These are phyloP conservation scores for Brassicogethes aeneus DNA, from an alignment of 2,888 invertebrate genomes.

Conservation along the genomic window DNA sequence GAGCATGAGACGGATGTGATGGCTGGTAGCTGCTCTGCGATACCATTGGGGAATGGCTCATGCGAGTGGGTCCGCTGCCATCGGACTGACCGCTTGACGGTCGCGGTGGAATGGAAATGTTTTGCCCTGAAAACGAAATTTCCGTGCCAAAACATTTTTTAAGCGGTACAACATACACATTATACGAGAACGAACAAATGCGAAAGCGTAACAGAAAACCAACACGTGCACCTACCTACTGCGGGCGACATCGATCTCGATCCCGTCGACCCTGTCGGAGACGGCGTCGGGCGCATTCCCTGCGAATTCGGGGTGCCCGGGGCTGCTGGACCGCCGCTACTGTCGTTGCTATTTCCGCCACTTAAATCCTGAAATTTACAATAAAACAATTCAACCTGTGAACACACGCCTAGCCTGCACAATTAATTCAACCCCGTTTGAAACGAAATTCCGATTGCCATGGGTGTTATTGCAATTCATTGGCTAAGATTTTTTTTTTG, in stretches of 20 bases:
- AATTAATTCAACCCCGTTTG: too few relatives aligned
- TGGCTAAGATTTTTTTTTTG: too few relatives aligned
- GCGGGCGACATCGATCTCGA: conserved; percentile 98
- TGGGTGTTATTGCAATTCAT: too few relatives aligned
- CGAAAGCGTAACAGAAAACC: neutral
- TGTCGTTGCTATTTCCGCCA: conserved; percentile 52
- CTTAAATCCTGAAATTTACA: conserved; percentile 70
- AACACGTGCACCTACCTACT: conserved; percentile 85
- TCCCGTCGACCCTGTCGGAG: conserved; percentile 87
- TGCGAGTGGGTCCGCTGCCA: conserved; percentile 52
- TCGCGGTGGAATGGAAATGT: conserved; percentile 92
- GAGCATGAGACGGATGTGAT: conserved; percentile 43
- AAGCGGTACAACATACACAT: neutral
- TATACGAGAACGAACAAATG: neutral
- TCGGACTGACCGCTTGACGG: conserved; percentile 74
- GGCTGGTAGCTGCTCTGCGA: conserved; percentile 51
- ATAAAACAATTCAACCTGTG: too few relatives aligned
- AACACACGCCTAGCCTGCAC: too few relatives aligned
- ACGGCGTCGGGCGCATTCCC: conserved; percentile 85
- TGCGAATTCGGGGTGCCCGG: conserved; percentile 62
- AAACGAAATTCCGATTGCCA: too few relatives aligned
- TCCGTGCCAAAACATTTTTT: neutral
- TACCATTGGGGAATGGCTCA: conserved; percentile 65
- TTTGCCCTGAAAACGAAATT: conserved; percentile 55
- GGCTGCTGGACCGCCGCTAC: conserved; percentile 58